These are phyloP conservation scores for Brienomyrus longianalis DNA, from an alignment of 2,113 vertebrate species.

Conservation along the genomic window DNA sequence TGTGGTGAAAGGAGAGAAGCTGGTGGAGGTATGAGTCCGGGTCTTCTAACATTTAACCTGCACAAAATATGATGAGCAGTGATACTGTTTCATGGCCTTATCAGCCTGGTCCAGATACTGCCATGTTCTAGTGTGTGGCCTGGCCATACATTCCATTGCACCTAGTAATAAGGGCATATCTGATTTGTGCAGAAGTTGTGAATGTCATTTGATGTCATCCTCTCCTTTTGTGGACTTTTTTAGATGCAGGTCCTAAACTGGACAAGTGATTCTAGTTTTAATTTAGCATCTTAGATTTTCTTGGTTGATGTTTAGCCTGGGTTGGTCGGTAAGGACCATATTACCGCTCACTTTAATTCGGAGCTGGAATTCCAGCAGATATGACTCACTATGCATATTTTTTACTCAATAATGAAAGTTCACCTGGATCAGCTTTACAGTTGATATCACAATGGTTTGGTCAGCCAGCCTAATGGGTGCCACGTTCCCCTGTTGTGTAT, in stretches of 20 bases:
- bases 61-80: background rate
- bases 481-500: background rate
- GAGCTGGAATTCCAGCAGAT: background rate
- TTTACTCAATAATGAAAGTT: background rate
- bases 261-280: background rate
- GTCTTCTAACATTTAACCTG: background rate
- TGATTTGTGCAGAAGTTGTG: background rate
- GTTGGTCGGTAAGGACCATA: background rate
- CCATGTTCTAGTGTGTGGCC: background rate
- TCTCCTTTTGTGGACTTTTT: background rate
- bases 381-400: background rate
- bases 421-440: background rate
- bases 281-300: background rate
- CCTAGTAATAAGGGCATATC: background rate
- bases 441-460: background rate
- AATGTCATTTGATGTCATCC: background rate
- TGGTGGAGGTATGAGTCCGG: slow-evolving; percentile 65
- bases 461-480: background rate
- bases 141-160: background rate
- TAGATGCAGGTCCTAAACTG: background rate
- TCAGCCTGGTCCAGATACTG: background rate
- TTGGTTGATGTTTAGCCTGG: background rate
- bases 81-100: background rate
- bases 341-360: background rate
- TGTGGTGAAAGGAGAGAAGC: slow-evolving; percentile 83